Base-by-base conservation (phyloP, 2,797 vertebrate species). In the Danio kyathit region DNA sequence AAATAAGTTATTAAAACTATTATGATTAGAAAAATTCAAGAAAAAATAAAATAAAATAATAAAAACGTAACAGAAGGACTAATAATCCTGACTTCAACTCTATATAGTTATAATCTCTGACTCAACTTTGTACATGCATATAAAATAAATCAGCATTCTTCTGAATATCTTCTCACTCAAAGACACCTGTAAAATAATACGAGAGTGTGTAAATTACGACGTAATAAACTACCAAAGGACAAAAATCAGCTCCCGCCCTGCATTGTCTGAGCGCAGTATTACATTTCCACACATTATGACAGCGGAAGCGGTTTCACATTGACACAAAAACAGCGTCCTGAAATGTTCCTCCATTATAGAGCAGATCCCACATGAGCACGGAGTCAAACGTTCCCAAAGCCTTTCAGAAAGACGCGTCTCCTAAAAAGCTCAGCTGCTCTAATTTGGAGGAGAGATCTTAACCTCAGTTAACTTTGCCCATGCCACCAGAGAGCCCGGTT, bases 371-470 rank as follows among this genome's bases (percentile, higher is more conserved):
- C 16, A 29, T 49, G 16, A 79, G 60, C 29, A 41, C 7, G 5
- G 38, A 14, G 54, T 19, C 71, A n/a, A 52, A 52, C 14, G 14
- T 52, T 52, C 49, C 49, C 49, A 52, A 10, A 52, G 49, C 49
- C 8, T 11, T 52, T 52, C 9, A 52, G 11, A 13, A 52, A 52
- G 12, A 7, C 49, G 14, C 12, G 49, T 52, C 49, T 52, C 80
- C 80, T 73, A 83, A 82, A 87, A 87, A 78, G 80, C 82, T 86
- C 74, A 70, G 80, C 81, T 87, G 85, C 77, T 86, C 86, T 85
- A 85, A 88, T 87, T 89, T 83, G 84, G 59, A 84, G 81, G 74
- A 74, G 76, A 79, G 85, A 84, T 86, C 86, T 90, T 90, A 88
- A 88, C 88, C 87, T 87, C 86, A 76, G 83, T 89, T 84, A 88